Base-by-base conservation (phyloP, 2,888 invertebrate species). In the Drosophila siamana region DNA sequence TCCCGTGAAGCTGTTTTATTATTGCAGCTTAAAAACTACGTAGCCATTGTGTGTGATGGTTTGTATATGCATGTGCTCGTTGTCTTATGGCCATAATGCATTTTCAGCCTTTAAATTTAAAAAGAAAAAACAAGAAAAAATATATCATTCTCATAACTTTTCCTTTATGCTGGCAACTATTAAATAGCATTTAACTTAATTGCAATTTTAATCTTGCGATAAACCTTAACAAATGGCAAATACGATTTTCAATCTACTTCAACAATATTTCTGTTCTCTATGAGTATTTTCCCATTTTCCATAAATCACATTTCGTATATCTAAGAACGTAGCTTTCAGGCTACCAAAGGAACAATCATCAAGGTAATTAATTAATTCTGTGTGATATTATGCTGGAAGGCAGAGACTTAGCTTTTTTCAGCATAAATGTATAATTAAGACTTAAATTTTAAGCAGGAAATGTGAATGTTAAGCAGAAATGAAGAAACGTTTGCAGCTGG, bases 111-210 rank as follows among this genome's bases (percentile, higher is more conserved):
- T 68, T 59, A 50, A 69, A 65, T 61, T 69, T 52, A 46, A 46
- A 72, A 55, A 55, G 9, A 8, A 9, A 28, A 28, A 28, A 28
- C 28, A 55, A 55, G 9, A 8, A 9, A 28, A 28, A 28, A 28
- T n/a, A n/a, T n/a, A n/a, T n/a, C 28, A 41, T 72, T 57, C 15
- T 28, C 4, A n/a, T 11, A 30, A 28, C 59, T 52, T 28, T 44
- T 44, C 30, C 38, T 52, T 44, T 44, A n/a, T 30, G 73, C 74
- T 78, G 80, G 69, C 68, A 75, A 60, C 66, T 78, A 78, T 84
- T 80, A 80, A 86, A 78, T 72, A 67, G 63, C 71, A 83, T 75
- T 75, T 72, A 83, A 78, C 62, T 73, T 66, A 69, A 69, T 66
- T 65, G 72, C 24, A 64, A 67, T 70, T 74, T 79, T 72, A 85